A percentile compares a stretch with the other conserved stretches of the same genome.
These are phyloP conservation scores for Montipora cactus DNA, from an alignment of 64 coral and sea anemone genomes.

Conservation along the genomic window DNA sequence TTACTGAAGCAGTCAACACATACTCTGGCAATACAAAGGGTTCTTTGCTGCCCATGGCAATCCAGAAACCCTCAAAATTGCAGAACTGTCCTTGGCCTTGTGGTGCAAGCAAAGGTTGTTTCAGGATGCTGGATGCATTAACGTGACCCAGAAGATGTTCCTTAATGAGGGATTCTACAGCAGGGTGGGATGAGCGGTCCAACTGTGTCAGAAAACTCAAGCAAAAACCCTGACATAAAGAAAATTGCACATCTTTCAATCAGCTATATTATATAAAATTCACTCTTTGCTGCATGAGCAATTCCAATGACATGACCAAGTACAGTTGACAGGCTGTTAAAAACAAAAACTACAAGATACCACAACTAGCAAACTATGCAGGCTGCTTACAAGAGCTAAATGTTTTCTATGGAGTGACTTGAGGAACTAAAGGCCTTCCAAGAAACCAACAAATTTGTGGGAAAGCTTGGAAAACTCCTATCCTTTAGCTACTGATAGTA, in stretches of 20 bases:
- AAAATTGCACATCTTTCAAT: neutral
- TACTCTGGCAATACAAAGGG: slow-evolving; percentile 74
- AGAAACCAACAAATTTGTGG: too few species aligned
- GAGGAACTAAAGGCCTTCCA: too few species aligned
- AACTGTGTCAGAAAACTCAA: slow-evolving; percentile 97
- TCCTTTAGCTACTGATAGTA: too few species aligned
- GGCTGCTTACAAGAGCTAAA: too few species aligned
- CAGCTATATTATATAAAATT: too few species aligned
- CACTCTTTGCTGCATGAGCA: too few species aligned
- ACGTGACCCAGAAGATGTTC: slow-evolving; percentile 84
- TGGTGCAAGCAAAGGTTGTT: slow-evolving; percentile 81
- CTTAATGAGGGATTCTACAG: slow-evolving; percentile 79
- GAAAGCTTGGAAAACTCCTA: too few species aligned
- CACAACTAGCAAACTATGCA: too few species aligned
- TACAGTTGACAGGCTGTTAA: too few species aligned
- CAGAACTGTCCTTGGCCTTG: slow-evolving; percentile 46
- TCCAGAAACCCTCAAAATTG: slow-evolving; percentile 98
- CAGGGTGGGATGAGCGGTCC: slow-evolving; percentile 87
- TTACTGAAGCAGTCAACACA: slow-evolving; percentile 91
- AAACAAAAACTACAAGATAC: too few species aligned
- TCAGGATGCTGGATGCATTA: slow-evolving; percentile 82
- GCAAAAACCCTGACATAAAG: slow-evolving; percentile 78
- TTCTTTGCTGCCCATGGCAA: slow-evolving; percentile 75
- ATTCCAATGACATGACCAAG: too few species aligned
- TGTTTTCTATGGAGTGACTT: too few species aligned